phyloP scores from a whole-genome alignment of 2,797 vertebrate genomes.

The Perodicticus potto region DNA sequence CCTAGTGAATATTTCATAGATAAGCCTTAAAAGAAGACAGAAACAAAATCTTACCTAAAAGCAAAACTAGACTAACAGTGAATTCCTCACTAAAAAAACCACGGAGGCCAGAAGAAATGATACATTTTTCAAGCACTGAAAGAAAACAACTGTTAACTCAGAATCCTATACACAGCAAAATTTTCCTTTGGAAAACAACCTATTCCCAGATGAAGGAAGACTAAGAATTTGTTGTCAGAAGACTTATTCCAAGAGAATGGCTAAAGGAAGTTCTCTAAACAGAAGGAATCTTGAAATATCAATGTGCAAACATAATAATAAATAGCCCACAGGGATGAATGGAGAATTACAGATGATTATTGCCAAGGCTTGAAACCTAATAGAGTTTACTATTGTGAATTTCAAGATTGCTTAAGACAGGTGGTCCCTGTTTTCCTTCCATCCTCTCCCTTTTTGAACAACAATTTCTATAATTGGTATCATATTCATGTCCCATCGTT shows the following conservation, averaged over 20 bases:
- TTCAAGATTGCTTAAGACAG: background rate
- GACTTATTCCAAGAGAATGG: background rate
- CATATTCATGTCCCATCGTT: background rate
- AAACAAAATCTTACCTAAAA: background rate
- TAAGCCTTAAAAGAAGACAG: background rate
- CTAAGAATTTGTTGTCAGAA: background rate
- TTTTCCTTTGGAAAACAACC: background rate
- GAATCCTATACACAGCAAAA: background rate
- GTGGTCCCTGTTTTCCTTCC: background rate
- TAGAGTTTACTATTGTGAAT: background rate
- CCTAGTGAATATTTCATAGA: background rate
- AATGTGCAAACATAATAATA: background rate
- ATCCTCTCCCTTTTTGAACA: background rate
- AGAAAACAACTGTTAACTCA: background rate
- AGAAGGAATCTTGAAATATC: background rate
- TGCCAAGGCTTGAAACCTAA: background rate
- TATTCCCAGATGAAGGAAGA: background rate
- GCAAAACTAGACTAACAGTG: background rate
- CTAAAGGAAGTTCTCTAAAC: background rate
- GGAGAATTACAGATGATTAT: background rate
- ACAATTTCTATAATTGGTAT: background rate
- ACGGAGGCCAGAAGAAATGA: background rate
- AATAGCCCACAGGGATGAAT: background rate
- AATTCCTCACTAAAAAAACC: background rate
- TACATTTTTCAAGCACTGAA: background rate